Evolutionary conservation across 2,797 vertebrate species (phyloP), one percentile per base, ranked within the genome.

Genomic region (Cirrhinus mrigala): DNA sequence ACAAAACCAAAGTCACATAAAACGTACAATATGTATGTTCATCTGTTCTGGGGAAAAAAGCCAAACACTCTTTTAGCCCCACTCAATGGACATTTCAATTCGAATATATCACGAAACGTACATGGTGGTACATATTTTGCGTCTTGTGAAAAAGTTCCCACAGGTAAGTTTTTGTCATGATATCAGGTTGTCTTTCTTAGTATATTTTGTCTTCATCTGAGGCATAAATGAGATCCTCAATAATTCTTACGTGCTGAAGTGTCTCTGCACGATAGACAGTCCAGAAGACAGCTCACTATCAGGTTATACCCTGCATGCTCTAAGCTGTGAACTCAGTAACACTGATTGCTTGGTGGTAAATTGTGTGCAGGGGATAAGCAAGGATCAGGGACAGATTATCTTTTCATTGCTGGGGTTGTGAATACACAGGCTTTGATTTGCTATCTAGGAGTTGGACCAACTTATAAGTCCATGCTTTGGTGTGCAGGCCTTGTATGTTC

Each of bases 321-420:
- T 74, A 87, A 79, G 60, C 88, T 85, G 64, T 66, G 76, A 52
- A 68, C 60, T 52, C 84, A 37, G 60, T 62, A 60, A 77, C 33
- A 74, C 37, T 85, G 82, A 82, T 74, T 83, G 85, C 86, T 85
- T 85, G 86, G 44, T 82, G 71, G 90, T 92, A 89, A 91, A 90
- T 83, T 75, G 86, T 85, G 20, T 77, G 44, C 0, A 50, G 60
- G 82, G 79, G 90, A 92, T 92, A 86, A 91, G 92, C 92, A 87
- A 91, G 91, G 94, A 93, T 90, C 93, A 90, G 79, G 54, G 48
- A 64, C 91, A 92, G 93, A 93, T 96, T 94, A 94, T 92, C 90
- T 90, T 85, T 62, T 69, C 84, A 60, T 83, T 85, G 86, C 85
- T 85, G 83, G 1, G 9, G 77, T 64, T 77, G 52, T 75, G 85